Percentiles rank a stretch among this genome's conserved stretches.
phyloP scores from a whole-genome alignment of 35 echinoderm and acorn worm genomes.

The Ptychodera flava region DNA sequence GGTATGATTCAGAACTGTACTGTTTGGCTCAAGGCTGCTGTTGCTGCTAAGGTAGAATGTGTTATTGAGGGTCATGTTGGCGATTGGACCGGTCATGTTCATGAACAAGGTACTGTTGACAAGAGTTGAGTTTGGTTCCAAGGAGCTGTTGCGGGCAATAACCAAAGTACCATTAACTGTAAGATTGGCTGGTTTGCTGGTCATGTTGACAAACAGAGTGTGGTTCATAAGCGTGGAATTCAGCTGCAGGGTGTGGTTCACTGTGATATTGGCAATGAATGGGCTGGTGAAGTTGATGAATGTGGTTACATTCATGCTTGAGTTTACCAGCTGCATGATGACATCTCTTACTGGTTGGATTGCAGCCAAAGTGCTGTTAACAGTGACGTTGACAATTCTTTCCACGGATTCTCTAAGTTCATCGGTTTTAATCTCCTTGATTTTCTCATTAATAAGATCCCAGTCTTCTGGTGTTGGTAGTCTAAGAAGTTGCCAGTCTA shows the following conservation, averaged over 20 bases:
- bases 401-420: neutral
- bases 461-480: neutral
- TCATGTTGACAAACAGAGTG: neutral
- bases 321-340: slow-evolving; percentile 16
- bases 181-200: neutral
- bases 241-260: neutral
- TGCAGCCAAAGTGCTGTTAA: neutral
- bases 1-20: slow-evolving; percentile 3
- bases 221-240: neutral
- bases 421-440: neutral
- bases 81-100: neutral
- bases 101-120: slow-evolving; percentile 7
- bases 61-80: slow-evolving; percentile 3
- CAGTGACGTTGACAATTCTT: neutral
- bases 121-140: neutral
- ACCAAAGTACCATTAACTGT: neutral
- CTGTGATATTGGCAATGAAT: slow-evolving; percentile 16
- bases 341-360: neutral
- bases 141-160: neutral
- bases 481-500: neutral
- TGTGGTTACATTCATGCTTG: slow-evolving; percentile 5
- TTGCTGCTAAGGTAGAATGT: slow-evolving; percentile 27
- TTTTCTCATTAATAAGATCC: neutral
- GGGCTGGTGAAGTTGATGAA: slow-evolving; percentile 6
- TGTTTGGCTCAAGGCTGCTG: neutral